Percentiles rank a stretch among this genome's conserved stretches.
These are phyloP conservation scores for Anabas testudineus DNA, from an alignment of 2,797 vertebrate species.

Conservation along the genomic window DNA sequence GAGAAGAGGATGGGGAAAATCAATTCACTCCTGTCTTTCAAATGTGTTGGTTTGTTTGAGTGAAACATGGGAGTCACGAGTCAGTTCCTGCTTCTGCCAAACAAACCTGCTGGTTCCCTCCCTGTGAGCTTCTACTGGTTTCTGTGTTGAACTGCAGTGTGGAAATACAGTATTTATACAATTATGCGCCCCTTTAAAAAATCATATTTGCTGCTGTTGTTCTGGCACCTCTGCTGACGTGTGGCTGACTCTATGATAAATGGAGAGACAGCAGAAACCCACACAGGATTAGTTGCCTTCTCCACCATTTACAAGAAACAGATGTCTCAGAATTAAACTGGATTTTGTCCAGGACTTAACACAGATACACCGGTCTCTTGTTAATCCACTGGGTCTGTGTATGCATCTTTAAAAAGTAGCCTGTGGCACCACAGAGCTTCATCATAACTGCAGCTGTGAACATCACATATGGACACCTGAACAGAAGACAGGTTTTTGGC, in stretches of 20 bases:
- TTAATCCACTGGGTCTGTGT: conserved; percentile 26
- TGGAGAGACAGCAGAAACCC: conserved; percentile 41
- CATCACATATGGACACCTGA: conserved; percentile 9
- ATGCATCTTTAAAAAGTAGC: conserved; percentile 23
- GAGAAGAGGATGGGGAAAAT: neutral
- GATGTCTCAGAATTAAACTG: conserved; percentile 49
- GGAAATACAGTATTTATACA: conserved; percentile 10
- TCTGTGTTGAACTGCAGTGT: conserved; percentile 4
- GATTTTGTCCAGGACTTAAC: conserved; percentile 35
- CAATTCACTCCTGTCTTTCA: neutral
- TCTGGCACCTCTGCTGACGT: conserved; percentile 10
- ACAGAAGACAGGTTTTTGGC: conserved; percentile 6
- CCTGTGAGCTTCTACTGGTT: conserved; percentile 9
- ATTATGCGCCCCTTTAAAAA: conserved; percentile 12
- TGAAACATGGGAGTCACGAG: neutral
- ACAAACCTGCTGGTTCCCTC: conserved; percentile 2
- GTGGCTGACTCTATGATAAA: conserved; percentile 23
- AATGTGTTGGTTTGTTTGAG: conserved; percentile 12
- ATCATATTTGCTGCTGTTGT: neutral
- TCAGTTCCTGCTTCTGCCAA: neutral
- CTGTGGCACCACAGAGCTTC: neutral
- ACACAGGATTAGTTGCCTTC: conserved; percentile 44
- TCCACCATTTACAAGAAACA: conserved; percentile 45
- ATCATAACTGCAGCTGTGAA: neutral
- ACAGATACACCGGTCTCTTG: conserved; percentile 17